A percentile compares a stretch with the other conserved stretches of the same genome.
phyloP scores from a whole-genome alignment of 2,888 invertebrate genomes.

The Limulus polyphemus region DNA sequence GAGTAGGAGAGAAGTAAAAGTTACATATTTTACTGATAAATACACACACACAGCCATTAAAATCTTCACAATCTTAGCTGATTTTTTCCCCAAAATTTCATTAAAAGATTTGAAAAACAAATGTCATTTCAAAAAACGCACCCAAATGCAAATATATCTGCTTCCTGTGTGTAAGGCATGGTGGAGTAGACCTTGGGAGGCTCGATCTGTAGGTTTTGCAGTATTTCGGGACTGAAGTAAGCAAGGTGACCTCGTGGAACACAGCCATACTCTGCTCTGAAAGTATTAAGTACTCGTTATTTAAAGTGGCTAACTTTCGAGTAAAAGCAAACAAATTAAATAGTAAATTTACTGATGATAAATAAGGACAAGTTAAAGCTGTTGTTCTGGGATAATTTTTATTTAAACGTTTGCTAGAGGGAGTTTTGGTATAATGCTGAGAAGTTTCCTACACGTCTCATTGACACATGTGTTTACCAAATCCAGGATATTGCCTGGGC shows the following conservation, averaged over 20 bases:
- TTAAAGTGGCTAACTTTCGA: not conserved
- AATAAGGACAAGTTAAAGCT: too few species aligned
- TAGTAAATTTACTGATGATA: too few species aligned
- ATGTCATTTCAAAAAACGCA: constrained; percentile 15
- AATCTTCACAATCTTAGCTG: not conserved
- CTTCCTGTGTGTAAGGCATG: constrained; percentile 27
- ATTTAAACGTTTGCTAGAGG: too few species aligned
- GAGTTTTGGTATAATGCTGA: too few species aligned
- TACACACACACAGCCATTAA: not conserved
- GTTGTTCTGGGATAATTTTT: too few species aligned
- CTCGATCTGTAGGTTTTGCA: constrained; percentile 26
- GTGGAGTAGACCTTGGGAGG: constrained; percentile 28
- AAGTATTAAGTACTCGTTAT: constrained; percentile 6
- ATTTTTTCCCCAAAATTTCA: not conserved
- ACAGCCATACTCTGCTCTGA: constrained; percentile 31
- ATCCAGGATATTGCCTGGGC: too few species aligned
- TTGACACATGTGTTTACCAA: too few species aligned
- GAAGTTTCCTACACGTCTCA: too few species aligned
- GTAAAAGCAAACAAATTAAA: too few species aligned
- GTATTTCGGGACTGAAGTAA: constrained; percentile 32
- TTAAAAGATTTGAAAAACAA: not conserved
- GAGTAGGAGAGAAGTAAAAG: not conserved
- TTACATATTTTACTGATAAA: not conserved
- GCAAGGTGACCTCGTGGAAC: constrained; percentile 36
- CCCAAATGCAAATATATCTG: constrained; percentile 35